Evolutionary conservation across 2,797 vertebrate species (phyloP).

Genomic region (Acrossocheilus fasciatus): DNA sequence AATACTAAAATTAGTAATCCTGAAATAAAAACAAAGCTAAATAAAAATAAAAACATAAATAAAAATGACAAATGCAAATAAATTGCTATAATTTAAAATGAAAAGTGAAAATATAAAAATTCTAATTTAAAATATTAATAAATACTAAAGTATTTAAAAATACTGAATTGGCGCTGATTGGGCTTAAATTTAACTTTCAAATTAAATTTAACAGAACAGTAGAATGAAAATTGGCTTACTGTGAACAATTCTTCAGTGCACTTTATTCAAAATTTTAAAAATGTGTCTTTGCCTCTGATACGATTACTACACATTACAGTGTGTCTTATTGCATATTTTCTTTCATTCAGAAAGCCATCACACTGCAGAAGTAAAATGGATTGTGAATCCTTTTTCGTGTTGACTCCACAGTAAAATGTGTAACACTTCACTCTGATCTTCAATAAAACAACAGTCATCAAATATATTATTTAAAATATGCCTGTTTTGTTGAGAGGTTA

Average conservation of each 20-base stretch:
- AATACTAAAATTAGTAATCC: background rate
- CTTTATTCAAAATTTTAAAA: background rate
- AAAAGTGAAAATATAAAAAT: background rate
- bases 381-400: background rate
- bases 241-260: background rate
- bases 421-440: background rate
- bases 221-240: background rate
- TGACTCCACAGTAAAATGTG: constrained; percentile 2
- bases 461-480: constrained; percentile 10
- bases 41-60: background rate
- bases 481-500: constrained; percentile 15
- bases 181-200: too few relatives aligned
- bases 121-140: background rate
- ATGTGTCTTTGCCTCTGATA: background rate
- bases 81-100: background rate
- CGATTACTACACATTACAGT: background rate
- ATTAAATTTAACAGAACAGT: background rate
- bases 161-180: too few relatives aligned
- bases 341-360: background rate
- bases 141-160: too few relatives aligned
- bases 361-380: too few relatives aligned
- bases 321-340: background rate
- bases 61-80: background rate
- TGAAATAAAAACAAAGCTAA: background rate
- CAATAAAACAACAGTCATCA: constrained; percentile 19